Evolutionary conservation across 2,888 invertebrate genomes (phyloP).

Genomic region (Eubasilissa splendida): DNA sequence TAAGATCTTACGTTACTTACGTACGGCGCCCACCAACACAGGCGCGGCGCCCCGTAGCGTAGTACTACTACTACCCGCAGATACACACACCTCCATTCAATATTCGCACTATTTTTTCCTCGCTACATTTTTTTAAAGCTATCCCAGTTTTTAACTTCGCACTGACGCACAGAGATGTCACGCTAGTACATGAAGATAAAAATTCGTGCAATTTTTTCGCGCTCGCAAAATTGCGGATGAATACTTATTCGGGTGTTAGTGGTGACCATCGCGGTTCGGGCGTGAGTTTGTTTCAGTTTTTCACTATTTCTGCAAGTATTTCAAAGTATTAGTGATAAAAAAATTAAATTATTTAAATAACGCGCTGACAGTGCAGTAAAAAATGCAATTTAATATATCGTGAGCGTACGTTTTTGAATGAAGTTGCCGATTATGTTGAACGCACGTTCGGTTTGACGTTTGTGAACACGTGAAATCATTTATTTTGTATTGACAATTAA

Average conservation of each 20-base stretch:
- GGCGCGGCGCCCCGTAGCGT: constrained; percentile 28
- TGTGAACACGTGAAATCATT: constrained; percentile 19
- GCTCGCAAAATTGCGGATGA: constrained; percentile 27
- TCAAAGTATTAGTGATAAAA: too few relatives aligned
- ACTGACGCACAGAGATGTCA: constrained; percentile 45
- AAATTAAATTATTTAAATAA: too few relatives aligned
- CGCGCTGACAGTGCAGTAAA: too few relatives aligned
- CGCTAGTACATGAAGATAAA: constrained; percentile 37
- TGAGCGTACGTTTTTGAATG: too few relatives aligned
- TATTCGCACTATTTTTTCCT: constrained; percentile 39
- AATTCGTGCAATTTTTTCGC: constrained; percentile 38
- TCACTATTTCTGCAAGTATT: neutral
- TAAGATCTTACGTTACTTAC: constrained; percentile 36
- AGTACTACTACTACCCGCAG: constrained; percentile 32
- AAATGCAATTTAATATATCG: too few relatives aligned
- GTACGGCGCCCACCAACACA: constrained; percentile 33
- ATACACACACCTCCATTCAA: constrained; percentile 35
- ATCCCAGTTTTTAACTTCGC: constrained; percentile 43
- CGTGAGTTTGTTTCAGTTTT: constrained; percentile 16
- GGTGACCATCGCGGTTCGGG: constrained; percentile 19
- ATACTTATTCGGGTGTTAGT: constrained; percentile 38
- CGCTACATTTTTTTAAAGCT: constrained; percentile 44
- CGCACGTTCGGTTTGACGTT: constrained; percentile 25
- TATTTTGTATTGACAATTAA: too few relatives aligned
- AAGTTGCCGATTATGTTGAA: neutral